A percentile compares a stretch with the other conserved stretches of the same genome.
Conservation (phyloP, 1,140 invertebrate species). For the Frieseomelitta varia region DNA sequence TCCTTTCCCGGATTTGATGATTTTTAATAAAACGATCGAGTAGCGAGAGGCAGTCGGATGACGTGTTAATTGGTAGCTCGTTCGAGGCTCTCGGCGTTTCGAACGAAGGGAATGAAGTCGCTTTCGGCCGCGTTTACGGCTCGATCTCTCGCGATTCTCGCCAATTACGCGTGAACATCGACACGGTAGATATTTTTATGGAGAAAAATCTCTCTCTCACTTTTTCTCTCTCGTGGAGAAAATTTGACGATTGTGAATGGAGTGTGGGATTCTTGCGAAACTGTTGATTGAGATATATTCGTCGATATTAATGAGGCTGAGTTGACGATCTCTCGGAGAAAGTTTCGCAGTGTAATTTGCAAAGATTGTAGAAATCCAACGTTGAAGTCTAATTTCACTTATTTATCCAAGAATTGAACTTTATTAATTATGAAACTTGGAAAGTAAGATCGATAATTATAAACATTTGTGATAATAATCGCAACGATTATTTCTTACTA, state of each 20-base stretch:
- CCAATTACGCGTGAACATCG: not conserved
- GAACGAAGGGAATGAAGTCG: not conserved
- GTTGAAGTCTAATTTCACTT: not conserved
- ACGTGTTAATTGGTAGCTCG: conserved; percentile 33
- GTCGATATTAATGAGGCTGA: not conserved
- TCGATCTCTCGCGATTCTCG: conserved; percentile 9
- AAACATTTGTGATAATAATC: not conserved
- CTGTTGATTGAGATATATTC: not conserved
- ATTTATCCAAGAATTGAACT: not conserved
- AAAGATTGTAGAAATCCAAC: not conserved
- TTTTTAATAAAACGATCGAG: no score
- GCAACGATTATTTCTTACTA: not conserved
- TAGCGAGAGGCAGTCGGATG: not conserved
- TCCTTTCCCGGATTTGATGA: no score
- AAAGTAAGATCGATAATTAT: no score
- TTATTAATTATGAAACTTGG: not conserved
- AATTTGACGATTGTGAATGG: not conserved
- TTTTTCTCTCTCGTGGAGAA: not conserved
- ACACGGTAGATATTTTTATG: not conserved
- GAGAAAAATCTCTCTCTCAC: not conserved
- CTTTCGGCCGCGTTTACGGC: not conserved
- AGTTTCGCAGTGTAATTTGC: not conserved
- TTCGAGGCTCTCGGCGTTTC: not conserved
- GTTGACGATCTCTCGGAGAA: not conserved
- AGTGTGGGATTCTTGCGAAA: not conserved